These are phyloP conservation scores for Percina caprodes DNA, from an alignment of 2,113 vertebrate genomes.

Conservation along the genomic window DNA sequence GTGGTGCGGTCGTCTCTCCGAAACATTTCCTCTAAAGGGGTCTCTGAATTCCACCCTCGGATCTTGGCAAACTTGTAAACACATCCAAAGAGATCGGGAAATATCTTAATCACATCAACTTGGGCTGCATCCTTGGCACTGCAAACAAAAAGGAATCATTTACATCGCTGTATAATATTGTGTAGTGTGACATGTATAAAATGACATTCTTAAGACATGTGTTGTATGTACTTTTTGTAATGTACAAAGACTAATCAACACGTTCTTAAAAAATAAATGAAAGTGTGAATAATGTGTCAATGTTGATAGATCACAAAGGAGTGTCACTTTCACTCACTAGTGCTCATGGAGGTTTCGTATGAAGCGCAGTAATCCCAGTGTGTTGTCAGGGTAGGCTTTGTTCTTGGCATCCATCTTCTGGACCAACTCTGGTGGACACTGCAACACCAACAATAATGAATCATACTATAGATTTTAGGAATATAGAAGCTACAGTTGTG, in stretches of 20 bases:
- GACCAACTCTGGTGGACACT: conserved; percentile 66
- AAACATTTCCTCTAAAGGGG: conserved; percentile 53
- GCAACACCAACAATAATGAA: neutral
- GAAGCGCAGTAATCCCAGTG: conserved; percentile 66
- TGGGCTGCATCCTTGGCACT: conserved; percentile 41
- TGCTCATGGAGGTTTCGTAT: conserved; percentile 67
- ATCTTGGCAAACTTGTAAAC: conserved; percentile 65
- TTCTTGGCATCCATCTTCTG: conserved; percentile 48
- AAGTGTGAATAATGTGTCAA: no score
- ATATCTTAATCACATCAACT: conserved; percentile 36
- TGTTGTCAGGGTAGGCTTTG: conserved; percentile 54
- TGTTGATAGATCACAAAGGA: neutral
- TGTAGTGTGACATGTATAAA: no score
- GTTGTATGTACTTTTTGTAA: no score
- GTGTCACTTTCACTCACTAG: conserved; percentile 57
- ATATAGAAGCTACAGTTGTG: neutral
- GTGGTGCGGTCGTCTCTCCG: neutral
- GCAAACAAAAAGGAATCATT: neutral
- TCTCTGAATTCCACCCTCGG: conserved; percentile 60
- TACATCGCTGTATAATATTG: no score
- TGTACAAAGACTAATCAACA: no score
- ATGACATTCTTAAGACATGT: no score
- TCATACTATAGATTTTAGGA: accelerated
- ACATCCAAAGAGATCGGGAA: conserved; percentile 70
- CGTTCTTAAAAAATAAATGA: no score